Percentiles rank a stretch among this genome's conserved stretches.
Evolutionary conservation across 2,888 invertebrate species (phyloP).

Genomic region (Brachypalpus laphriformis): DNA sequence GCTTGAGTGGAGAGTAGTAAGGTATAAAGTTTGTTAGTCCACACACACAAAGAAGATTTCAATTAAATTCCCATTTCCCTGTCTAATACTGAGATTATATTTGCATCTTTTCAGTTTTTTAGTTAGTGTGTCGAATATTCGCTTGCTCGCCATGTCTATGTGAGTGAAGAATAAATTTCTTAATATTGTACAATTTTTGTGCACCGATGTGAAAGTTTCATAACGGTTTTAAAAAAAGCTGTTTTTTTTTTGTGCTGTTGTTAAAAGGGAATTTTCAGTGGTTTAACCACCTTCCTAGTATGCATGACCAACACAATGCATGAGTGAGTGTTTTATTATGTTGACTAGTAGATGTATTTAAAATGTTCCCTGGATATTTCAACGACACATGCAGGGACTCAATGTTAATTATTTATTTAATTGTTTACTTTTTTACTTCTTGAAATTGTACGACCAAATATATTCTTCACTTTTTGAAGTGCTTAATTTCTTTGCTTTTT

Average conservation of each 20-base stretch:
- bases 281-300: not conserved
- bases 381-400: not conserved
- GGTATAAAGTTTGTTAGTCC: slow-evolving; percentile 44
- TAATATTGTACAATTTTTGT: slow-evolving; percentile 31
- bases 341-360: slow-evolving; percentile 18
- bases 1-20: slow-evolving; percentile 19
- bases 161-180: slow-evolving; percentile 28
- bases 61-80: slow-evolving; percentile 65
- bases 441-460: no score
- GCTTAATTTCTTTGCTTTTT: no score
- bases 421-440: not conserved
- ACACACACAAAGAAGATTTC: slow-evolving; percentile 29
- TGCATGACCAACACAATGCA: no score
- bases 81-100: slow-evolving; percentile 52
- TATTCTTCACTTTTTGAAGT: no score
- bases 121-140: not conserved
- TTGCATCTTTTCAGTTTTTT: slow-evolving; percentile 29
- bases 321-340: slow-evolving; percentile 18
- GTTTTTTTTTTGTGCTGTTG: not conserved
- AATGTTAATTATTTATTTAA: not conserved
- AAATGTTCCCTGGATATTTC: not conserved
- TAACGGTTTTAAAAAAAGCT: slow-evolving; percentile 3
- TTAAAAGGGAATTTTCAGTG: not conserved
- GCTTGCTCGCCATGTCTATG: not conserved
- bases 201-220: slow-evolving; percentile 45